phyloP scores from a whole-genome alignment of 2,797 vertebrate genomes.

The Chaunax sp. region DNA sequence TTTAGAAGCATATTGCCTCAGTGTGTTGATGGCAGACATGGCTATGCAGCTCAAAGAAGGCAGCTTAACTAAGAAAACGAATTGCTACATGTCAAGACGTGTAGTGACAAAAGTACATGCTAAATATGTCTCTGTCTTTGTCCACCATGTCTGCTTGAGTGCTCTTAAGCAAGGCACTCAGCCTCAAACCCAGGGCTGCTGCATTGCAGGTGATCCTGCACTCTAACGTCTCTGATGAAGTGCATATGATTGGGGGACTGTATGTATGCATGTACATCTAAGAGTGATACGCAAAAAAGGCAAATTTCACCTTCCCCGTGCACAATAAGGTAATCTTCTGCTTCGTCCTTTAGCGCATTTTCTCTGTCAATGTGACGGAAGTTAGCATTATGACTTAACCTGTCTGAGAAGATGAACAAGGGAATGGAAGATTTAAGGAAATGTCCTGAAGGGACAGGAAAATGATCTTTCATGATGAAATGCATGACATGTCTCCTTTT shows the following conservation, averaged over 20 bases:
- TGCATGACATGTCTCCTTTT: slow-evolving; percentile 44
- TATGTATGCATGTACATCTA: too few relatives aligned
- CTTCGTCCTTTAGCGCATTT: slow-evolving; percentile 2
- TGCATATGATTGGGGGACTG: too few relatives aligned
- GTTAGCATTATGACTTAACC: slow-evolving; percentile 31
- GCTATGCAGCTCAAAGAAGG: not conserved
- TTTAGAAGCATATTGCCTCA: too few relatives aligned
- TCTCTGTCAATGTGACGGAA: slow-evolving; percentile 25
- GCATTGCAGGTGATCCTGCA: too few relatives aligned
- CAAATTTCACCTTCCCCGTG: not conserved
- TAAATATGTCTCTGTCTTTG: slow-evolving; percentile 12
- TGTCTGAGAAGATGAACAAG: slow-evolving; percentile 48
- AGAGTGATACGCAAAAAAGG: too few relatives aligned
- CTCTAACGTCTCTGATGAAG: too few relatives aligned
- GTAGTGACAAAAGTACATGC: not conserved
- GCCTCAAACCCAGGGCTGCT: too few relatives aligned
- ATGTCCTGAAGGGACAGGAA: slow-evolving; percentile 36
- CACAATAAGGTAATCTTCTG: not conserved
- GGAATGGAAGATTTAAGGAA: slow-evolving; percentile 49
- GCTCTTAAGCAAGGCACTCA: too few relatives aligned
- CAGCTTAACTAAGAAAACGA: not conserved
- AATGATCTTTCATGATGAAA: slow-evolving; percentile 46
- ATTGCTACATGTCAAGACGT: too few relatives aligned
- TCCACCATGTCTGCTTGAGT: too few relatives aligned
- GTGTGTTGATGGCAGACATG: not conserved